phyloP scores from a whole-genome alignment of 2,888 invertebrate genomes.

The Entomobrya proxima region DNA sequence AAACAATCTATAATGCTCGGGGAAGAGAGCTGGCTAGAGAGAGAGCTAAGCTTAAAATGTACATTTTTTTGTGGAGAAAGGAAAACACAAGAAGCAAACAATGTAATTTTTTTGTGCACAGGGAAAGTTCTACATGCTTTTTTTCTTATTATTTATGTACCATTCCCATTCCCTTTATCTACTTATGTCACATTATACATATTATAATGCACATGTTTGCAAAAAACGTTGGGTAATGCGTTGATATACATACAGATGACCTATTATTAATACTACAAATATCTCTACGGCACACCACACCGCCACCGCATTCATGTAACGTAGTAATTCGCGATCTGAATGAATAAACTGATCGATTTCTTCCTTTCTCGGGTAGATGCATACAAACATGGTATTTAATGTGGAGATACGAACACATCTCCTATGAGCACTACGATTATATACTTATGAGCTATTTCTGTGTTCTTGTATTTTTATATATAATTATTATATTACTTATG shows the following conservation, averaged over 20 bases:
- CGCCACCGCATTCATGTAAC: background rate
- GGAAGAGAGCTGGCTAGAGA: background rate
- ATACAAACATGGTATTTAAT: too few species aligned
- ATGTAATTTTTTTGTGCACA: background rate
- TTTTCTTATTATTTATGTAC: background rate
- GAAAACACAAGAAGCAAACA: background rate
- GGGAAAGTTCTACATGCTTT: background rate
- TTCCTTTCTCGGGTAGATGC: background rate
- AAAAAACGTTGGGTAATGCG: background rate
- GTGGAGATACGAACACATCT: background rate
- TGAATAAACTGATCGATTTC: slow-evolving; percentile 45
- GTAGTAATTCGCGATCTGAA: slow-evolving; percentile 11
- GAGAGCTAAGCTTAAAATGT: background rate
- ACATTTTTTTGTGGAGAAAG: background rate
- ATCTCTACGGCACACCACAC: background rate
- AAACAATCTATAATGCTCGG: background rate
- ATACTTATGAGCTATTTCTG: too few species aligned
- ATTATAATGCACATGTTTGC: background rate
- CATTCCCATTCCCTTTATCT: background rate
- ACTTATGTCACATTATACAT: background rate
- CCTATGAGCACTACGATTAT: too few species aligned
- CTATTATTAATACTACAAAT: slow-evolving; percentile 27
- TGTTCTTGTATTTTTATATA: too few species aligned
- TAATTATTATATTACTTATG: too few species aligned
- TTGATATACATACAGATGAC: slow-evolving; percentile 26